phyloP scores from a whole-genome alignment of 2,888 invertebrate species.

The Leptinotarsa rubiginosa region DNA sequence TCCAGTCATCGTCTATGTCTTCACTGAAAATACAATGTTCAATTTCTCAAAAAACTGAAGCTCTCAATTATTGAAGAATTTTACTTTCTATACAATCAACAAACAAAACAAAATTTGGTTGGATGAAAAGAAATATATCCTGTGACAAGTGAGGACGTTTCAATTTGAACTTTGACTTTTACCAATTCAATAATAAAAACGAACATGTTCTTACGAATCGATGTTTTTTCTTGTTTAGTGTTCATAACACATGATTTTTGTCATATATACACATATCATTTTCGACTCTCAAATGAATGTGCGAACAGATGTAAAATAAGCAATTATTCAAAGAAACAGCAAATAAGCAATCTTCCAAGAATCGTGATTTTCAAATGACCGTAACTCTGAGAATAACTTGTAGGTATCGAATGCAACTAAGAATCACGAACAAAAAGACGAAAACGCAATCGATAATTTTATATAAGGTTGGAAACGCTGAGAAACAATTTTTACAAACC shows the following conservation, averaged over 20 bases:
- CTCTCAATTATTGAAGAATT: too few species aligned
- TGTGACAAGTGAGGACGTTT: too few species aligned
- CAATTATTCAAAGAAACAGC: background rate
- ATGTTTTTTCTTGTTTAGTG: too few species aligned
- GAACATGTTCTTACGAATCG: too few species aligned
- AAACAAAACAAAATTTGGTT: too few species aligned
- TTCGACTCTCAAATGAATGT: background rate
- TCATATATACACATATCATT: background rate
- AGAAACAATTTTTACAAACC: constrained; percentile 16
- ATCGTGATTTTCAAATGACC: constrained; percentile 9
- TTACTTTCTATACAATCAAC: too few species aligned
- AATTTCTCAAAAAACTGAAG: too few species aligned
- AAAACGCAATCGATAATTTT: constrained; percentile 9
- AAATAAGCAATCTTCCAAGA: constrained; percentile 5
- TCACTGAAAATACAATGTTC: too few species aligned
- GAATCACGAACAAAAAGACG: background rate
- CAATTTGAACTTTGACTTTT: too few species aligned
- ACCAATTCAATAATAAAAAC: too few species aligned
- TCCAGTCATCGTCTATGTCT: too few species aligned
- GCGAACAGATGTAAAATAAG: background rate
- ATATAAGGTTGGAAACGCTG: constrained; percentile 10
- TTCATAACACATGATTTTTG: background rate
- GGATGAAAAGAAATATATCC: too few species aligned
- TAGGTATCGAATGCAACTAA: background rate
- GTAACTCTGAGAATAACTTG: constrained; percentile 8